Evolutionary conservation across 1,140 invertebrate species (phyloP).

Genomic region (Lordiphosa clarofinis): DNA sequence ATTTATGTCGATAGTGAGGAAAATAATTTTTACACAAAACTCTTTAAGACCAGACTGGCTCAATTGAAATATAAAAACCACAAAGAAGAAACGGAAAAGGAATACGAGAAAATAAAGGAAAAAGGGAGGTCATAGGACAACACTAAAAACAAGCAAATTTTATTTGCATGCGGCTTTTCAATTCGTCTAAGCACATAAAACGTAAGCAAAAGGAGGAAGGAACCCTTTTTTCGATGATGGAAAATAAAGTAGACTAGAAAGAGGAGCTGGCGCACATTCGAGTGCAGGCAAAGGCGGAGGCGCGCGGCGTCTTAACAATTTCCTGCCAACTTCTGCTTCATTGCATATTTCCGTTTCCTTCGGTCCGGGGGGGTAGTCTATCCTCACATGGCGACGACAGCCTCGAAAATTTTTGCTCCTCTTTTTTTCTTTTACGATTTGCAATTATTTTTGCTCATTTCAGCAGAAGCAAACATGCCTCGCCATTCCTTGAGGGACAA

Average conservation of each 20-base stretch:
- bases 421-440: slow-evolving; percentile 63
- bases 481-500: slow-evolving; percentile 67
- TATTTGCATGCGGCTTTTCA: slow-evolving; percentile 76
- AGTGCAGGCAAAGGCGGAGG: slow-evolving; percentile 24
- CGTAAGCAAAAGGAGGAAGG: slow-evolving; percentile 25
- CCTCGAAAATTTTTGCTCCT: slow-evolving; percentile 34
- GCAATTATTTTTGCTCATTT: slow-evolving; percentile 78
- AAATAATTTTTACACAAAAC: slow-evolving; percentile 24
- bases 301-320: slow-evolving; percentile 69
- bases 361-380: slow-evolving; percentile 9
- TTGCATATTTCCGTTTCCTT: slow-evolving; percentile 73
- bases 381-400: slow-evolving; percentile 36
- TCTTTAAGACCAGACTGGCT: slow-evolving; percentile 41
- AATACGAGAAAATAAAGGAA: slow-evolving; percentile 19
- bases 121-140: slow-evolving; percentile 51
- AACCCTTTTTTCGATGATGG: slow-evolving; percentile 70
- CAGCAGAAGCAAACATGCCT: slow-evolving; percentile 73
- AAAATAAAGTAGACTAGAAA: slow-evolving; percentile 52
- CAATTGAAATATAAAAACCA: slow-evolving; percentile 72
- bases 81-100: slow-evolving; percentile 31
- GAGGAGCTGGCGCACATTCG: background rate
- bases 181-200: slow-evolving; percentile 72
- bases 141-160: slow-evolving; percentile 69
- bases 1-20: slow-evolving; percentile 57
- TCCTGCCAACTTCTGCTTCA: slow-evolving; percentile 76